Conservation (phyloP, 2,113 vertebrate genomes). For the Odocoileus hemionus region DNA sequence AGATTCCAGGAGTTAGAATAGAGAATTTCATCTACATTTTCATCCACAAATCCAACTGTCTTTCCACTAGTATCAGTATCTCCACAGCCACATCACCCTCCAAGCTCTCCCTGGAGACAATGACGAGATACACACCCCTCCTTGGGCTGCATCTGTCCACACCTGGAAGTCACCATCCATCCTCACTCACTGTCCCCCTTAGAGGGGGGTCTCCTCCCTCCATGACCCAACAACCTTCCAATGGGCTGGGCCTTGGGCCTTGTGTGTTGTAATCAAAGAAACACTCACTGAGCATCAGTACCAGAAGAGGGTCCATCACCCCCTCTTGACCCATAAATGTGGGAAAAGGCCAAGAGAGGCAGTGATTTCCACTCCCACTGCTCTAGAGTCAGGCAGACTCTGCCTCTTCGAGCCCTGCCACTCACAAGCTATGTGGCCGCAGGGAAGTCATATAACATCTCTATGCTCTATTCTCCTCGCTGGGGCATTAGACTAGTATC, state of each 20-base stretch:
- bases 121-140: background rate
- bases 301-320: background rate
- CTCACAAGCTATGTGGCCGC: background rate
- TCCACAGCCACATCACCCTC: background rate
- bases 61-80: background rate
- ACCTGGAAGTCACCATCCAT: background rate
- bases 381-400: background rate
- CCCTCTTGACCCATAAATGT: background rate
- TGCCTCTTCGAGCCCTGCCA: background rate
- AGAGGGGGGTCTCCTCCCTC: background rate
- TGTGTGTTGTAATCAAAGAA: background rate
- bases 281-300: background rate
- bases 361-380: background rate
- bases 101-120: background rate
- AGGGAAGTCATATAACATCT: background rate
- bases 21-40: background rate
- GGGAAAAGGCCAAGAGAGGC: background rate
- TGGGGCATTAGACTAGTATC: background rate
- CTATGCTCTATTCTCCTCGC: background rate
- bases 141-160: background rate
- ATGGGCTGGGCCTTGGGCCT: background rate
- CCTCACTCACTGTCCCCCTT: background rate
- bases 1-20: background rate
- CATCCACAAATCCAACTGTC: background rate
- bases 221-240: rapidly evolving